These are phyloP conservation scores for Charanyca ferruginea DNA, from an alignment of 2,888 invertebrate species.

Conservation along the genomic window DNA sequence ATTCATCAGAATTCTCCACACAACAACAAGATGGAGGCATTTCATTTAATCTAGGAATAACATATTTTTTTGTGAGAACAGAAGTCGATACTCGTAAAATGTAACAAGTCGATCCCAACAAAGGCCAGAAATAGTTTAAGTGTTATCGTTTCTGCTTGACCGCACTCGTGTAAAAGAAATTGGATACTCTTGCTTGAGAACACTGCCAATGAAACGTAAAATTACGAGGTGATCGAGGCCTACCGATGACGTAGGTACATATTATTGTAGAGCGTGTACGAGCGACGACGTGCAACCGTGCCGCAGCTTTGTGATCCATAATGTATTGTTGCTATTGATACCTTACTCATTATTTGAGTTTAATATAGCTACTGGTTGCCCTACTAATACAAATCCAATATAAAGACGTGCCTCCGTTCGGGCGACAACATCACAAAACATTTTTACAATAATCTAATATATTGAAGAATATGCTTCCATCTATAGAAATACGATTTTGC, in stretches of 20 bases:
- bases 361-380: conserved; percentile 73
- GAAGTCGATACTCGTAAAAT: conserved; percentile 69
- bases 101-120: conserved; percentile 72
- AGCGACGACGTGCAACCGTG: conserved; percentile 64
- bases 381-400: conserved; percentile 56
- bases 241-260: conserved; percentile 72
- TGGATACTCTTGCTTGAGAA: conserved; percentile 86
- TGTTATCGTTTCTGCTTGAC: conserved; percentile 84
- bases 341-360: conserved; percentile 78
- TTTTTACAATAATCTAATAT: conserved; percentile 48
- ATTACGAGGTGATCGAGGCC: conserved; percentile 82
- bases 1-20: conserved; percentile 63
- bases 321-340: conserved; percentile 80
- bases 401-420: conserved; percentile 46
- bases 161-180: conserved; percentile 84
- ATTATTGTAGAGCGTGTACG: conserved; percentile 60
- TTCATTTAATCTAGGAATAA: conserved; percentile 66
- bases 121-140: conserved; percentile 80
- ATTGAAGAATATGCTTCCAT: conserved; percentile 40
- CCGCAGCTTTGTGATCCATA: conserved; percentile 72
- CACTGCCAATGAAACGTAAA: conserved; percentile 87
- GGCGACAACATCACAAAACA: conserved; percentile 49
- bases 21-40: conserved; percentile 49
- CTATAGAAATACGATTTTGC: conserved; percentile 46
- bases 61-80: conserved; percentile 63